These are phyloP conservation scores for Glyptemys insculpta DNA, from an alignment of 2,797 vertebrate genomes.

Conservation along the genomic window DNA sequence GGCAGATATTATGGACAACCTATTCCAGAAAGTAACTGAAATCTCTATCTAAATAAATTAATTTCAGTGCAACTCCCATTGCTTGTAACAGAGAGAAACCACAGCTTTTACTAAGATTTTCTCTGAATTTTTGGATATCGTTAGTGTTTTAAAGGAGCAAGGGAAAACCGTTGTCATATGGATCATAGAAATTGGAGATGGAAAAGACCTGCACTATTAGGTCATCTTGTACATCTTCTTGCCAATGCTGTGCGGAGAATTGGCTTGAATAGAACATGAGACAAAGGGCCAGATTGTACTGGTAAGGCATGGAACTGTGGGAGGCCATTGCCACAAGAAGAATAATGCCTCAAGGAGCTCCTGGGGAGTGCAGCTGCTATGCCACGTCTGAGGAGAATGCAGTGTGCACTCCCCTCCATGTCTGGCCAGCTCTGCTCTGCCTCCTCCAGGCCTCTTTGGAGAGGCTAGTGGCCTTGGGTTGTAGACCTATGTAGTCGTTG, in stretches of 20 bases:
- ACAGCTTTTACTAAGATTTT: not conserved
- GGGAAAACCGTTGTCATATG: not conserved
- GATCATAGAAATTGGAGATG: constrained; percentile 6
- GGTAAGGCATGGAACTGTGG: rapidly evolving
- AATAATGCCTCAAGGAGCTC: rapidly evolving
- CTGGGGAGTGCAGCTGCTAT: not conserved
- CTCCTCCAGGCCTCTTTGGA: not conserved
- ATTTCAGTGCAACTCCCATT: not conserved
- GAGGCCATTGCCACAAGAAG: not conserved
- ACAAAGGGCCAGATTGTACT: not conserved
- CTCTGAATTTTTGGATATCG: not conserved
- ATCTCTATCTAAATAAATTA: not conserved
- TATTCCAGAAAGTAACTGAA: not conserved
- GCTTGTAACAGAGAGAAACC: not conserved
- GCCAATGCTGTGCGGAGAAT: not conserved
- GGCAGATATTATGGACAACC: not conserved
- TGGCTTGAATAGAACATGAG: not conserved
- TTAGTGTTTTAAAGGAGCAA: not conserved
- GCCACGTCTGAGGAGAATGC: not conserved
- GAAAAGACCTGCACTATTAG: constrained; percentile 25
- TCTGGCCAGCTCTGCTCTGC: not conserved
- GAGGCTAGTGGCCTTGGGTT: rapidly evolving
- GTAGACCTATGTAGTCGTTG: not conserved
- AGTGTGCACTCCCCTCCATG: not conserved
- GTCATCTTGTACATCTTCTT: constrained; percentile 17